Evolutionary conservation across 2,888 invertebrate species (phyloP), one percentile per base, ranked within the genome.

Genomic region (Pollenia griseotomentosa): DNA sequence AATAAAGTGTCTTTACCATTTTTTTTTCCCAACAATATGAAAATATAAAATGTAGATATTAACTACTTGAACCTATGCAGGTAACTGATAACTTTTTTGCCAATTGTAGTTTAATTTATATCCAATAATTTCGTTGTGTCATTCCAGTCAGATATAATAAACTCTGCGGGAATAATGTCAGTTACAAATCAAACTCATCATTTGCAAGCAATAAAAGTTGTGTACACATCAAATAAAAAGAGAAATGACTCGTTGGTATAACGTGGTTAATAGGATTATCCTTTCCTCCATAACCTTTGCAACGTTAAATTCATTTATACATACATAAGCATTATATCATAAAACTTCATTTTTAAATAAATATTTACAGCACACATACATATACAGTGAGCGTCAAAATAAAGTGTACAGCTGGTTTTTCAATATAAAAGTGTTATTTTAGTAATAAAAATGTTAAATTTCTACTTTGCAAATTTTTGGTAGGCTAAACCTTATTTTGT

Each of bases 171-270:
- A 88, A 82, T 74, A 74, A 88, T 90, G 90, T 91, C 91, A 90
- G 74, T 90, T 89, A 85, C 91, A 89, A 88, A 86, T 85, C 89
- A 91, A 92, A 91, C 89, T 91, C 90, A 90, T 89, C 90, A 90
- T 81, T 87, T 78, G 73, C 86, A 75, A 88, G 86, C 92, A 90
- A 90, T 89, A 90, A 91, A 91, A 85, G 46, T 81, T 87, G 74
- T 77, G 77, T 78, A 74, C 59, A 87, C 73, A 81, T 44, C 4
- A 8, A 73, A 55, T 9, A n/a, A 40, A 44, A 46, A 23, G 12
- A 55, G 0, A 40, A 10, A 53, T 4, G 42, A 7, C 42, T 51
- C 44, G 12, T 59, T 68, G n/a, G 8, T 46, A 71, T 71, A 63
- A 55, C 63, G 75, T 65, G 42, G 42, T 46, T 46, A 63, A 51